Evolutionary conservation across 2,797 vertebrate species (phyloP).

Genomic region (Alfaro cultratus): DNA sequence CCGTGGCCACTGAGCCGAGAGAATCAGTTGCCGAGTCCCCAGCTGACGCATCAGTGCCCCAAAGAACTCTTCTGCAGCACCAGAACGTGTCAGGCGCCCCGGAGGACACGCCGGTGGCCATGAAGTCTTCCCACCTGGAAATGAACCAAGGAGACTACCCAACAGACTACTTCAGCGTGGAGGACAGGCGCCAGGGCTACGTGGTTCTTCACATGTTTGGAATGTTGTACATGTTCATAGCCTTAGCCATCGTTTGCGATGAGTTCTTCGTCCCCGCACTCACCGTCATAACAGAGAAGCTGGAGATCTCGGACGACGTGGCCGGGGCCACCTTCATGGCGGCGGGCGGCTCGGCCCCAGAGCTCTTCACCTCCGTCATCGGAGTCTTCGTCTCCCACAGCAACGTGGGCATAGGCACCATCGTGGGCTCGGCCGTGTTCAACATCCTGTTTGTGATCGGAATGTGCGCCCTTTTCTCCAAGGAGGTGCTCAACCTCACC

Average conservation of each 20-base stretch:
- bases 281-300: conserved; percentile 94
- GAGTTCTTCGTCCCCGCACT: conserved; percentile 97
- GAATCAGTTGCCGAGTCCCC: conserved; percentile 44
- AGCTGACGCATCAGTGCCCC: conserved; percentile 65
- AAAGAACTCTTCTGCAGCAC: conserved; percentile 90
- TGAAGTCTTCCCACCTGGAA: conserved; percentile 67
- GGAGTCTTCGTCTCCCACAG: conserved; percentile 96
- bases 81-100: conserved; percentile 67
- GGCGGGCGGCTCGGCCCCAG: conserved; percentile 95
- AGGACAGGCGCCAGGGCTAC: conserved; percentile 88
- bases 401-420: conserved; percentile 96
- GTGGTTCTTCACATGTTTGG: conserved; percentile 90
- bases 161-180: conserved; percentile 87
- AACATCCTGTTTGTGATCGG: conserved; percentile 98
- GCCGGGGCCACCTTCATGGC: conserved; percentile 99
- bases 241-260: conserved; percentile 95
- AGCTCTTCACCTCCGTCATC: conserved; percentile 97
- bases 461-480: conserved; percentile 97
- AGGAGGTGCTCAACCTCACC: conserved; percentile 93
- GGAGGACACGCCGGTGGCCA: conserved; percentile 66
- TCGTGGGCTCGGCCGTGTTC: conserved; percentile 96
- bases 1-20: conserved; percentile 38
- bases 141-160: conserved; percentile 89
- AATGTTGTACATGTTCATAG: conserved; percentile 98
- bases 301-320: conserved; percentile 94